phyloP scores from a whole-genome alignment of 2,888 invertebrate species.

The Ophioninae sp. region DNA sequence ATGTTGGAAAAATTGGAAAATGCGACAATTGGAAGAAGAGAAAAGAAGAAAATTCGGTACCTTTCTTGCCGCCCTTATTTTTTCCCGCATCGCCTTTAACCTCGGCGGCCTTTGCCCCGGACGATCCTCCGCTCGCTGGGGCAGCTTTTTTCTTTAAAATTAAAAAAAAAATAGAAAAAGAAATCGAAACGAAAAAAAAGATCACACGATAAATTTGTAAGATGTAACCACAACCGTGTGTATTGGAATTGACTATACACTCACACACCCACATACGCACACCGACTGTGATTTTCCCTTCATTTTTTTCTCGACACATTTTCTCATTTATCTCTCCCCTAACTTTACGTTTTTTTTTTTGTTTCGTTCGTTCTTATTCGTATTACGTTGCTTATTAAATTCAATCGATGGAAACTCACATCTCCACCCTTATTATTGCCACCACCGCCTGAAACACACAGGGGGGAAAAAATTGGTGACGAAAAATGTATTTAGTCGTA shows the following conservation, averaged over 20 bases:
- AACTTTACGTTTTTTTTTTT: neutral
- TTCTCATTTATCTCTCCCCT: neutral
- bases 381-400: neutral
- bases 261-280: neutral
- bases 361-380: neutral
- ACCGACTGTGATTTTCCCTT: too few species aligned
- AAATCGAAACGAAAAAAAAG: neutral
- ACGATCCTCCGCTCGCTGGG: constrained; percentile 48
- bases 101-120: constrained; percentile 62
- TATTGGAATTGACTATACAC: neutral
- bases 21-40: neutral
- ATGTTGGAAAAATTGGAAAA: neutral
- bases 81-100: constrained; percentile 63
- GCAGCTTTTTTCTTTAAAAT: constrained; percentile 65
- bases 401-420: constrained; percentile 62
- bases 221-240: neutral
- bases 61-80: constrained; percentile 69
- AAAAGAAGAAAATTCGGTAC: constrained; percentile 38
- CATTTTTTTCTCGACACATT: neutral
- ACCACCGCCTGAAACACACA: constrained; percentile 66
- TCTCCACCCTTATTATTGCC: constrained; percentile 68
- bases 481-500: neutral
- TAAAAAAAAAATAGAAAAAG: constrained; percentile 1
- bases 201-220: neutral
- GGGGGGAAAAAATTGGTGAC: neutral